A percentile compares a stretch with the other conserved stretches of the same genome.
Conservation (phyloP, 2,797 vertebrate species). For the Perodicticus potto region DNA sequence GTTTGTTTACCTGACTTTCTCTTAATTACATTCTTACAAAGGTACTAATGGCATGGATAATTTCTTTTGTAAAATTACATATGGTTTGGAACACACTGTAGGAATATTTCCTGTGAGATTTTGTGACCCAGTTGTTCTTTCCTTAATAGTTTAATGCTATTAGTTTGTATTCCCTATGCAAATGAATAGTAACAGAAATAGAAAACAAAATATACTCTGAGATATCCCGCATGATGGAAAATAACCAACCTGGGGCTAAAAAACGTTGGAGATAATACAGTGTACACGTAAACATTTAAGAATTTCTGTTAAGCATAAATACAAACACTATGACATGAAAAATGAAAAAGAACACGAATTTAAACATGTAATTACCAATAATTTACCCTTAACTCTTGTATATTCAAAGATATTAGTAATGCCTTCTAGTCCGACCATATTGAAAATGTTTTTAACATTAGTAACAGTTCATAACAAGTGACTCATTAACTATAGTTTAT, state of each 20-base stretch:
- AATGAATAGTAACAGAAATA: conserved; percentile 41
- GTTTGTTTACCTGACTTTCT: neutral
- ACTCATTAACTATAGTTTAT: neutral
- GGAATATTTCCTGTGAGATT: conserved; percentile 11
- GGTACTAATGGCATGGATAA: neutral
- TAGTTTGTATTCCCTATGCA: conserved; percentile 19
- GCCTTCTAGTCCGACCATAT: neutral
- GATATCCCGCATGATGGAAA: neutral
- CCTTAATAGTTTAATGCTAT: neutral
- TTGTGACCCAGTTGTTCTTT: neutral
- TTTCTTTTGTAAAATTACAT: neutral
- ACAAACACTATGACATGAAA: conserved; percentile 25
- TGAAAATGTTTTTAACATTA: conserved; percentile 46
- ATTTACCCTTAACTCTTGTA: neutral
- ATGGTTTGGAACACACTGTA: neutral
- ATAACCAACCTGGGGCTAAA: conserved; percentile 15
- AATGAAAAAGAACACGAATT: conserved; percentile 22
- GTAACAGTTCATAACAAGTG: neutral
- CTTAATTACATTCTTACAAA: neutral
- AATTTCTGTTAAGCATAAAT: neutral
- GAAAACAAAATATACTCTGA: neutral
- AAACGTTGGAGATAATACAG: neutral
- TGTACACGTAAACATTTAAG: conserved; percentile 26
- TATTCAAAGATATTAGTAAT: conserved; percentile 29
- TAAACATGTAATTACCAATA: neutral